Evolutionary conservation across 2,113 vertebrate genomes (phyloP), one percentile per base, ranked within the genome.

Genomic region (Callospermophilus lateralis): DNA sequence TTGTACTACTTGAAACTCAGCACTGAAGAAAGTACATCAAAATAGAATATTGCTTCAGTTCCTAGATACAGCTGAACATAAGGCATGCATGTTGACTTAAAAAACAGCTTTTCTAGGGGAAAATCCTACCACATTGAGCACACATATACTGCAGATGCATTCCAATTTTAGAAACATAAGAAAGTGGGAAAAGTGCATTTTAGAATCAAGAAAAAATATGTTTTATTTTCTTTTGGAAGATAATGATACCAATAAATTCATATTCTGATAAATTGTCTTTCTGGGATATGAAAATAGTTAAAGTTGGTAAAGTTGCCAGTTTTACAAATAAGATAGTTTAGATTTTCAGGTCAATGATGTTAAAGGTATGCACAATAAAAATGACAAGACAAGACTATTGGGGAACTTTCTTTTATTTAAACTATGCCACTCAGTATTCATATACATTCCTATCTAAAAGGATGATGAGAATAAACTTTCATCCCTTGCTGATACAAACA

Each of bases 301-400:
- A 8, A 72, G 51, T 76, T 61, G 48, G 39, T 48, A 67, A 85
- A 87, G 84, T n/a, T 87, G 6, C 15, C 53, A 58, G 78, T 88
- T 90, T 87, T 92, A 90, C n/a, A 78, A 94, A 74, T 68, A 77
- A 90, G n/a, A 48, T 79, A 85, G 58, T 61, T 96, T 85, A 94
- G 85, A 84, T 81, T 67, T 90, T 92, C 53, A 92, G 61, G 61
- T 22, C 94, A 85, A 92, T 67, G 68, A 34, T 89, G 37, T 68
- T 87, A 79, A 95, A 90, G 45, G 79, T 94, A 93, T 87, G 37
- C 34, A 89, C 37, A 79, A 74, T 28, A 48, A 89, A 65, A 74
- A 87, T 34, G 28, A 68, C 10, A 76, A 84, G 28, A 68, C 8
- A 76, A 88, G 76, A 89, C 37, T 34, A 73, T 20, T 6, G 15